Conservation (phyloP, 2,113 vertebrate genomes). For the Lophotis ruficrista region DNA sequence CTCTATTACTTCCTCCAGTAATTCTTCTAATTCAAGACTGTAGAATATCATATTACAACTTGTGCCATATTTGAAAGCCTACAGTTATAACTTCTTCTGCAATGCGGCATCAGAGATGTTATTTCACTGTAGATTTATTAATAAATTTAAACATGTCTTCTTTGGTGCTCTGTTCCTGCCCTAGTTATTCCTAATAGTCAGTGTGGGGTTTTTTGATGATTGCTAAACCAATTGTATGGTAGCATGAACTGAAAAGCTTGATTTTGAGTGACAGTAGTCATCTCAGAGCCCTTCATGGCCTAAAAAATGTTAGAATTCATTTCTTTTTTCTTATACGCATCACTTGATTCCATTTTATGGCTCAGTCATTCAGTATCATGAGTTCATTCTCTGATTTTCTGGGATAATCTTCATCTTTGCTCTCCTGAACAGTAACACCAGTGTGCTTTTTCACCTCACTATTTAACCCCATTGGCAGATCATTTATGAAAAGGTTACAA, state of each 20-base stretch:
- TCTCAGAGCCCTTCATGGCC: not conserved
- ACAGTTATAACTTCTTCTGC: not conserved
- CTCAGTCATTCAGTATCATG: not conserved
- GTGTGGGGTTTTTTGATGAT: not conserved
- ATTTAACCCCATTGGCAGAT: not conserved
- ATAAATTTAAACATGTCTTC: not conserved
- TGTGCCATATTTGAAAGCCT: not conserved
- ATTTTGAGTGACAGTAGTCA: not conserved
- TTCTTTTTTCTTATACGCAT: not conserved
- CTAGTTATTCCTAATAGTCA: not conserved
- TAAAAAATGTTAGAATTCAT: not conserved
- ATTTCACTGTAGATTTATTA: not conserved
- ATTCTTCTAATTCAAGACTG: not conserved
- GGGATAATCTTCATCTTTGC: not conserved
- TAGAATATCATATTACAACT: not conserved
- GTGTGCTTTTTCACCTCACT: not conserved
- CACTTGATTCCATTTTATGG: not conserved
- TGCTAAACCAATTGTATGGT: not conserved
- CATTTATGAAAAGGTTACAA: not conserved
- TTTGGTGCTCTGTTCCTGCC: not conserved
- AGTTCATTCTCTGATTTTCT: not conserved
- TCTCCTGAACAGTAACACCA: not conserved
- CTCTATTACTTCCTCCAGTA: not conserved
- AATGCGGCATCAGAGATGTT: fast-evolving
- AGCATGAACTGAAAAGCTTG: not conserved